Conservation (phyloP, 2,888 invertebrate species). For the Parelbella ahira region DNA sequence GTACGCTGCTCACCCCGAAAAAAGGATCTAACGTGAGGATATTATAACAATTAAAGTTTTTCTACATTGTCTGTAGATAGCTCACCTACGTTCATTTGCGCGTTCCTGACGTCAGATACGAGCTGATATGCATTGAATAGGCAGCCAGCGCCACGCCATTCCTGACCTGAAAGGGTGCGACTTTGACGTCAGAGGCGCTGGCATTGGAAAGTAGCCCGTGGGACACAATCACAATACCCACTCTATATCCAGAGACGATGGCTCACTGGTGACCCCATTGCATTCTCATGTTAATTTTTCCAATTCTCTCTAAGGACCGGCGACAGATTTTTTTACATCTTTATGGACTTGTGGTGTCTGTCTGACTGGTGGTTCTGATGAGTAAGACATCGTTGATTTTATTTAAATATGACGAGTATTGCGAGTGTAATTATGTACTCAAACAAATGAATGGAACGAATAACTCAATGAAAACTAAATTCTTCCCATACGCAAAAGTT, state of each 20-base stretch:
- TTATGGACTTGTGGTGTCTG: slow-evolving; percentile 13
- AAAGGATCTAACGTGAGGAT: too few species aligned
- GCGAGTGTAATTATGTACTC: too few species aligned
- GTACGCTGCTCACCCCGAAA: too few species aligned
- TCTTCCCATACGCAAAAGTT: too few species aligned
- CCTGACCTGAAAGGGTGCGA: slow-evolving; percentile 16
- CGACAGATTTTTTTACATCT: too few species aligned
- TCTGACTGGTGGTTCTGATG: slow-evolving; percentile 3
- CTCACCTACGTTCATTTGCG: slow-evolving; percentile 7
- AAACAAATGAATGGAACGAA: too few species aligned
- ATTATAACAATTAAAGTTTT: too few species aligned
- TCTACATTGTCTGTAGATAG: too few species aligned
- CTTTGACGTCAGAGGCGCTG: slow-evolving; percentile 22
- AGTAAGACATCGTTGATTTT: slow-evolving; percentile 1
- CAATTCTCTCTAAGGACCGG: slow-evolving; percentile 7
- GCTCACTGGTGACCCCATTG: slow-evolving; percentile 18
- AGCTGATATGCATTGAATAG: slow-evolving; percentile 29
- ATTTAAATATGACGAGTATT: too few species aligned
- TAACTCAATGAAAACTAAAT: too few species aligned
- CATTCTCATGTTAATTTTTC: slow-evolving; percentile 23
- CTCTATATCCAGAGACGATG: slow-evolving; percentile 19
- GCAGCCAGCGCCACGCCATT: slow-evolving; percentile 7
- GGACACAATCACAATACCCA: slow-evolving; percentile 17
- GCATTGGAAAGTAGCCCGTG: slow-evolving; percentile 26
- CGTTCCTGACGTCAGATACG: slow-evolving; percentile 26